Evolutionary conservation across 2,888 invertebrate genomes (phyloP), one percentile per base, ranked within the genome.

Genomic region (Pristionchus arcanus): DNA sequence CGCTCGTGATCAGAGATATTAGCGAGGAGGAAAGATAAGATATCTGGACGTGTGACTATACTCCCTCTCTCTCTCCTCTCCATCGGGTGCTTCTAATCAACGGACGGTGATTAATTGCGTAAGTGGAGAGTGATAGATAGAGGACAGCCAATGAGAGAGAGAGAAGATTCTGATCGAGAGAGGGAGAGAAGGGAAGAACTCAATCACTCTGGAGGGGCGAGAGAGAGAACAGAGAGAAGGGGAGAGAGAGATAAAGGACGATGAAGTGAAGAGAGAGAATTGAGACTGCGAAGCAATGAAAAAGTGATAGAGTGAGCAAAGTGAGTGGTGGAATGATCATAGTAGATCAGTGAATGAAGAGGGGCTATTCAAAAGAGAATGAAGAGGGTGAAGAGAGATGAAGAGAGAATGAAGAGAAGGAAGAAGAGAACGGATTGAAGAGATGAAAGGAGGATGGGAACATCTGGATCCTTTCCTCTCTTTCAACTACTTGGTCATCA

Each of bases 271-370:
- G 49, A 42, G 37, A 37, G 81, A 81, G 42, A 53, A 42, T 31
- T 34, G 71, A 71, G 71, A 71, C 71, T 71, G 71, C 31, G 71
- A 71, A 71, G 71, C 71, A 71, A 71, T 71, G 71, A 71, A 71
- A 34, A 71, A 71, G 71, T 71, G 71, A 71, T 71, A 31, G 71
- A 81, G 49, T 81, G 81, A 81, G 49, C n/a, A 37, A 49, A 37
- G 42, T 49, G n/a, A 37, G 37, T 31, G 74, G 42, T 31, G 42
- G 81, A 81, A 49, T 49, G 42, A 81, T 81, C n/a, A 49, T 4
- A 37, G 49, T 49, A 49, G 81, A 81, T 81, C 37, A 81, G n/a
- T 21, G 74, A 16, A 25, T 25, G 31, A 71, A 31, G 31, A 34
- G 15, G 81, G 11, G 81, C 3, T 21, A 37, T 37, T 81, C 19